Conservation (phyloP, 2,888 invertebrate species). For the Meloe dianella region DNA sequence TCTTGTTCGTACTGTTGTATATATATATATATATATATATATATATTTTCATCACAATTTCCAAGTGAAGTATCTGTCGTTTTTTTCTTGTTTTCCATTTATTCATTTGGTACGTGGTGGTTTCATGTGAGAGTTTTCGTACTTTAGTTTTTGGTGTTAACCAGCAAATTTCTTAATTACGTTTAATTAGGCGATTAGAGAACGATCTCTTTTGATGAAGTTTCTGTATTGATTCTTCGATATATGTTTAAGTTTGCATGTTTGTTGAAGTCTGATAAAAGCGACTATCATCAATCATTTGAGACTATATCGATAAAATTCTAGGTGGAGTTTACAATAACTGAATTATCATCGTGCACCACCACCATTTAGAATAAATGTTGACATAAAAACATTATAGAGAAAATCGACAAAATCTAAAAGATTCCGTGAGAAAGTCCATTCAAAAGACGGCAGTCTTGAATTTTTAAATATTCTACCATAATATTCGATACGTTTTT, state of each 20-base stretch:
- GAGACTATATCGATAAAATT: neutral
- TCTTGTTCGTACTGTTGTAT: neutral
- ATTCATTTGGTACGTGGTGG: neutral
- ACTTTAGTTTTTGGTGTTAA: neutral
- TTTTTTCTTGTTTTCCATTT: neutral
- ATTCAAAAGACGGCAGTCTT: neutral
- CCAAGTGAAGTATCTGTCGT: neutral
- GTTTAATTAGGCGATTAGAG: conserved; percentile 3
- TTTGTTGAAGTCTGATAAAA: neutral
- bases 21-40: too few species aligned
- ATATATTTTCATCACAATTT: too few species aligned
- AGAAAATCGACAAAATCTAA: neutral
- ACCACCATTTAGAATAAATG: neutral
- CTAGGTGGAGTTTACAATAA: neutral
- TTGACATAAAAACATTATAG: neutral
- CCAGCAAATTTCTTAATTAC: conserved; percentile 9
- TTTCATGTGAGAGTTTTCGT: neutral
- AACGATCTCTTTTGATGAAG: neutral
- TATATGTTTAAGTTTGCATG: neutral
- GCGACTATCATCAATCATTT: conserved; percentile 9
- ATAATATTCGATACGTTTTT: conserved; percentile 7
- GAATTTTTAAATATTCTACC: too few species aligned
- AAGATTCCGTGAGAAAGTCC: neutral
- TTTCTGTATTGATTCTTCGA: neutral
- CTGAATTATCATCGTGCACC: neutral